Percentiles rank a stretch among this genome's conserved stretches.
Conservation (phyloP, 2,113 vertebrate genomes). For the Chloropsis hardwickii region DNA sequence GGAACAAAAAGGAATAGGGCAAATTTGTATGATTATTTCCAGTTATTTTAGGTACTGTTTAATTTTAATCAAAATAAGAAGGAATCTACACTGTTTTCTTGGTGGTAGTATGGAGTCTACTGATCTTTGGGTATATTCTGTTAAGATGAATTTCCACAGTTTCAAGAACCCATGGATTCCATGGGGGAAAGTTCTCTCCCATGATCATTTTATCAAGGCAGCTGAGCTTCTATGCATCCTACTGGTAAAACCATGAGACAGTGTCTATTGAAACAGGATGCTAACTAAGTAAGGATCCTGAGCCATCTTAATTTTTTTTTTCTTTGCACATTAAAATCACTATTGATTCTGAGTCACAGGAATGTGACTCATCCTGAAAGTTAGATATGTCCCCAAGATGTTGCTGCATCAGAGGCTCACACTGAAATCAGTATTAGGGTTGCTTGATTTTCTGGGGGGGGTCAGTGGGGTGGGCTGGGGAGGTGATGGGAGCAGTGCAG, state of each 20-base stretch:
- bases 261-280: neutral
- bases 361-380: slow-evolving; percentile 33
- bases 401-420: neutral
- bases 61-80: neutral
- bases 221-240: neutral
- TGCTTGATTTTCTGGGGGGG: neutral
- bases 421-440: neutral
- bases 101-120: neutral
- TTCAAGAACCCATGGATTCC: neutral
- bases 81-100: neutral
- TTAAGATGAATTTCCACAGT: neutral
- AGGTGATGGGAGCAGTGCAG: neutral
- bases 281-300: neutral
- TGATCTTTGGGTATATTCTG: neutral
- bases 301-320: neutral
- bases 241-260: neutral
- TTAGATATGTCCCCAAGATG: neutral
- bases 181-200: neutral
- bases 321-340: slow-evolving; percentile 5
- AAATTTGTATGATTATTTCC: neutral
- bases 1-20: neutral
- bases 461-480: neutral
- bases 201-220: neutral
- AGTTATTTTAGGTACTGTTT: neutral
- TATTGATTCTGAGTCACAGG: slow-evolving; percentile 52